Base-by-base conservation (phyloP, 1,140 invertebrate species). In the Stegodyphus dumicola region DNA sequence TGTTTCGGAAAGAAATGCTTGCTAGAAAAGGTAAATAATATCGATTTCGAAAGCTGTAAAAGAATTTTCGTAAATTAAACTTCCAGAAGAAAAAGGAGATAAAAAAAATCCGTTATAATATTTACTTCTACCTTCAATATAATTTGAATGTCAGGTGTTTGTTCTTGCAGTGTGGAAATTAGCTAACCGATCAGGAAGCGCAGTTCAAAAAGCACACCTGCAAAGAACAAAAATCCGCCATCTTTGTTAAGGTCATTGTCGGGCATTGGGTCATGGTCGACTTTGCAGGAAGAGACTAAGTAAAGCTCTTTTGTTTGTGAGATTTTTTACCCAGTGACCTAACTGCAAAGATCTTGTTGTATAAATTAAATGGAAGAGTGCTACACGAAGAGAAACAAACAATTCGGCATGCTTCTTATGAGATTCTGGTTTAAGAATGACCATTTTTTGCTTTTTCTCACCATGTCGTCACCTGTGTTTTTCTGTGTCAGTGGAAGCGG, bases 231-330 rank as follows among this genome's bases (percentile, higher is more conserved):
- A 33, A 33, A 33, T 33, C 69, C 5, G 69, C 69, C 33, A 60
- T 51, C n/a, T 71, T 71, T n/a, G 49, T 33, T 71, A 33, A 65
- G 78, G 78, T 80, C 78, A 80, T 80, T 80, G 69, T 60, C 78
- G 78, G 78, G 17, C 78, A 80, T 80, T 80, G 51, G 78, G 78
- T 80, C 78, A 80, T 80, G 78, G 78, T 71, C 78, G 33, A 65
- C 56, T 71, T 49, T 80, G 49, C 65, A 53, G 67, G 66, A 80
- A 69, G 69, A 9, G 51, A 54, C 15, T 71, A 7, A 33, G 33
- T 33, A 33, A 33, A 33, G 33, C 33, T 33, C 33, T 33, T 33
- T 33, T 33, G 33, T 33, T 33, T 33, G 33, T 33, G 33, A 1
- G 33, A 71, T 80, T 69, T 80, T 52, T 80, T 80, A 80, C 78